These are phyloP conservation scores for Hassar affinis DNA, from an alignment of 2,113 vertebrate species.

Conservation along the genomic window DNA sequence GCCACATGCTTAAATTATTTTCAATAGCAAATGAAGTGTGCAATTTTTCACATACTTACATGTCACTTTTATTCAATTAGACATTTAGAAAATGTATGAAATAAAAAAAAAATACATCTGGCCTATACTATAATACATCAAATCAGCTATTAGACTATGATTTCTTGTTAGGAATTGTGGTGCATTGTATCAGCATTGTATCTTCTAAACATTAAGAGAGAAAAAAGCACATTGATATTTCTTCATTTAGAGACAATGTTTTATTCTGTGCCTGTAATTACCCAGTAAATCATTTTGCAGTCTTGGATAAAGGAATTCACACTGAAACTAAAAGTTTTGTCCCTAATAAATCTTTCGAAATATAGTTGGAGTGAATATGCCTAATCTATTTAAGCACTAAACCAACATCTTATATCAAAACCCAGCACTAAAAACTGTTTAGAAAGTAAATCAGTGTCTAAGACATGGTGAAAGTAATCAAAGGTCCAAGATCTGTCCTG, in stretches of 20 bases:
- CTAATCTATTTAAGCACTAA: neutral
- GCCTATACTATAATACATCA: conserved; percentile 2
- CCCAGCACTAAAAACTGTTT: neutral
- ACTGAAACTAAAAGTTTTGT: neutral
- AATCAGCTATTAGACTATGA: conserved; percentile 3
- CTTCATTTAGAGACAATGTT: conserved; percentile 25
- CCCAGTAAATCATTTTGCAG: neutral
- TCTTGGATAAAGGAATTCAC: conserved; percentile 19
- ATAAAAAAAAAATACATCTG: neutral
- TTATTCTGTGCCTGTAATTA: conserved; percentile 3
- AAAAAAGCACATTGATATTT: conserved; percentile 48
- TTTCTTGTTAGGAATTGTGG: conserved; percentile 7
- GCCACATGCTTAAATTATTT: neutral
- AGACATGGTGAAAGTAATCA: neutral
- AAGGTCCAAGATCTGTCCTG: conserved; percentile 9
- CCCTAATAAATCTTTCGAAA: conserved; percentile 1
- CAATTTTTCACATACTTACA: neutral
- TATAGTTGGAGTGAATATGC: conserved; percentile 1
- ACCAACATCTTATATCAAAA: neutral
- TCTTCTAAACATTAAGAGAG: conserved; percentile 29
- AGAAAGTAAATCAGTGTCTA: neutral
- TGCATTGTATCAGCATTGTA: conserved; percentile 4
- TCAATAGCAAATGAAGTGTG: conserved; percentile 12
- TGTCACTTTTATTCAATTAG: neutral
- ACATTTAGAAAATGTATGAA: neutral